Evolutionary conservation across 2,888 invertebrate genomes (phyloP), one percentile per base, ranked within the genome.

Genomic region (Capitulum mitella): DNA sequence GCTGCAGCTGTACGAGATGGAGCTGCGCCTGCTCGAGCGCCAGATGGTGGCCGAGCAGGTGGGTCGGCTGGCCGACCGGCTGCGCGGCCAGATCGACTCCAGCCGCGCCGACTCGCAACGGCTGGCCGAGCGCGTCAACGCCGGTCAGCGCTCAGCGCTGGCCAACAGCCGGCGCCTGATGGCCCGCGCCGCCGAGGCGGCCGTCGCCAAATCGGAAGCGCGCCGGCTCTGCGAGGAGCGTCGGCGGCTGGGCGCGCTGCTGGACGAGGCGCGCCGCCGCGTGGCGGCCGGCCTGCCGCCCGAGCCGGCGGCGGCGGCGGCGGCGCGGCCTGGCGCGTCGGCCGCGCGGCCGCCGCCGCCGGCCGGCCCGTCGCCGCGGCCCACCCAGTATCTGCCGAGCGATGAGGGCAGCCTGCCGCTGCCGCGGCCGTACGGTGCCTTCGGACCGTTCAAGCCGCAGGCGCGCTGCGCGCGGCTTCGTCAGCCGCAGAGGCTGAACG

Each of bases 391-490:
- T 40, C 70, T 70, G 70, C 70, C 70, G 26, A 12, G 10, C 26
- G 37, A 22, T 2, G 70, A 40, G 40, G 12, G 26, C 70, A 40
- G 40, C 10, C 70, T 70, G 37, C 70, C 70, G 22, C 70, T 70
- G 70, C 70, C 70, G 29, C 29, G 40, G 26, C 70, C 70, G 70
- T 70, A 70, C 70, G 70, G 70, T 16, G 70, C 70, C 26, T 70
- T 70, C 70, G n/a, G 70, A 1, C 70, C 70, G 70, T 70, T 70
- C 70, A 70, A 70, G 40, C 70, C 70, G 40, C 70, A 70, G 70
- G 12, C 70, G 26, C 37, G 22, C 40, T 37, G 70, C 26, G 40
- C 6, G 26, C 22, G 70, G 40, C 26, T 70, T 26, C 19, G 8
- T 26, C 37, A 34, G n/a, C 22, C 40, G 70, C 58, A 58, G 58